Percentiles rank a stretch among this genome's conserved stretches.
phyloP scores from a whole-genome alignment of 2,113 vertebrate genomes.

The Hucho hucho region DNA sequence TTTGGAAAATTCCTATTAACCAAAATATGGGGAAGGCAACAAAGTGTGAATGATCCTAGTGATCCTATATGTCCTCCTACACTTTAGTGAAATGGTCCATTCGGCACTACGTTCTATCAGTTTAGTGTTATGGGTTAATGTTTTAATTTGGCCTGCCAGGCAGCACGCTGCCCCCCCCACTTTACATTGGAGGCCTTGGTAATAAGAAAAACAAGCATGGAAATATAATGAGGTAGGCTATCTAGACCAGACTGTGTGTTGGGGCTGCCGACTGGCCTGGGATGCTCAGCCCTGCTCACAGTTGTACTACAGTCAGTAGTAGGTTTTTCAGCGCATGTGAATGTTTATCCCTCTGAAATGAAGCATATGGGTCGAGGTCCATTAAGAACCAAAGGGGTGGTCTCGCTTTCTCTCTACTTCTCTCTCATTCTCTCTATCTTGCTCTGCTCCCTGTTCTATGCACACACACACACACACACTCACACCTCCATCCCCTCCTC shows the following conservation, averaged over 20 bases:
- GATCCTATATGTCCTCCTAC: slow-evolving; percentile 15
- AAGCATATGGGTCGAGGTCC: slow-evolving; percentile 52
- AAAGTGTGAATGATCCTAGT: not conserved
- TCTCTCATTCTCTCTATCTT: not conserved
- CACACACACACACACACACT: too few species aligned
- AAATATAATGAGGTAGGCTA: slow-evolving; percentile 54
- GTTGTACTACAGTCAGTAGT: slow-evolving; percentile 35
- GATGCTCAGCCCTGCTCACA: too few species aligned
- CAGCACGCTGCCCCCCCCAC: slow-evolving; percentile 10
- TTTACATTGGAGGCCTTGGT: slow-evolving; percentile 42
- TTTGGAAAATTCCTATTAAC: too few species aligned
- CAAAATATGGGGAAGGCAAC: not conserved
- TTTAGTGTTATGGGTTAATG: slow-evolving; percentile 25
- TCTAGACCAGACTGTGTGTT: slow-evolving; percentile 62
- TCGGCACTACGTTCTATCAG: not conserved
- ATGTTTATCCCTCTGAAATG: slow-evolving; percentile 70
- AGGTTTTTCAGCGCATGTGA: slow-evolving; percentile 64
- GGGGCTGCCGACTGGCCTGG: slow-evolving; percentile 20
- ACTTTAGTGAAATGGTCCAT: slow-evolving; percentile 12
- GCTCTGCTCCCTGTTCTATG: slow-evolving; percentile 1
- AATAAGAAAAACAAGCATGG: slow-evolving; percentile 54
- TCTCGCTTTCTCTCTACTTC: slow-evolving; percentile 12
- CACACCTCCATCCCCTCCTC: not conserved
- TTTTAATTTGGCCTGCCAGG: slow-evolving; percentile 54
- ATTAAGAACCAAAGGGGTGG: slow-evolving; percentile 52